Evolutionary conservation across 2,113 vertebrate genomes (phyloP), one percentile per base, ranked within the genome.

Genomic region (Perccottus glenii): DNA sequence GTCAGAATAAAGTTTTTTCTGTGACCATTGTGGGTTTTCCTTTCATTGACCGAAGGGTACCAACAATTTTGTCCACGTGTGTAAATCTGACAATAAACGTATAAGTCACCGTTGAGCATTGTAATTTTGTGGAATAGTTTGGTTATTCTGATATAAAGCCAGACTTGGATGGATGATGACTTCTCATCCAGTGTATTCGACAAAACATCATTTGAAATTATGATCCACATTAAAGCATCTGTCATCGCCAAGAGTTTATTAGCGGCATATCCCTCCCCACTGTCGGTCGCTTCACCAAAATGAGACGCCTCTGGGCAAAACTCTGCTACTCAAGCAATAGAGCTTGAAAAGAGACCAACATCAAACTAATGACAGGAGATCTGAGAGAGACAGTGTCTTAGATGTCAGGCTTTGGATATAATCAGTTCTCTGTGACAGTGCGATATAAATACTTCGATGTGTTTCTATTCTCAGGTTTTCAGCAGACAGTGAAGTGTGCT

Each of bases 401-500:
- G 75, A 64, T 73, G 73, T 68, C 59, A 58, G 61, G 32, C 19
- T 82, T 64, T 50, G 43, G 38, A 64, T 11, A 62, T 69, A 56
- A 72, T 68, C n/a, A 76, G 50, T 44, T 75, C 12, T 63, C 67
- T 80, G 19, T 70, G n/a, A 62, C 15, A 55, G 48, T 5, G 6
- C 40, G 27, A 68, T 75, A 35, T 44, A 61, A 16, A 40, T 58
- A 4, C 11, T 51, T n/a, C n/a, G 15, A 9, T 3, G 12, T 50
- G 6, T 19, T 14, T 49, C 50, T 19, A 10, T 60, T 52, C 11
- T 59, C 77, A 98, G 97, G 94, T 33, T 93, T 99, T 55, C 64
- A 93, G 65, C 92, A 96, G 90, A 94, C 95, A 3, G 92, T 99
- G 72, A 99, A 98, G 62, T 99, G 97, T 38, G 92, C 96, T 53